Base-by-base conservation (phyloP, 2,113 vertebrate species). In the Amazona vittata region DNA sequence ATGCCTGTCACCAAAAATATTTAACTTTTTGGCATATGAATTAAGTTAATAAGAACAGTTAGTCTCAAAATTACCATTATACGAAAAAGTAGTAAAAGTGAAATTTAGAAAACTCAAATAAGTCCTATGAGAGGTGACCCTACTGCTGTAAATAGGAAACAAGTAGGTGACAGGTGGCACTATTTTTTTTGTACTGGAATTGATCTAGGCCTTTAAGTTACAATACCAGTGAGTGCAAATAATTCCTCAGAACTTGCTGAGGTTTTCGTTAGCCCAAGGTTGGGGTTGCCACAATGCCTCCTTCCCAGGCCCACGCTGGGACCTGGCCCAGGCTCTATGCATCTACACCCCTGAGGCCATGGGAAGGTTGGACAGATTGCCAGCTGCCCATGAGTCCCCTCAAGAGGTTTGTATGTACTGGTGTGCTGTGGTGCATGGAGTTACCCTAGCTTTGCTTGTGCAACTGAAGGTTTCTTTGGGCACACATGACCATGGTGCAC, bases 401-500 rank as follows among this genome's bases (percentile, higher is more conserved):
- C 35, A 64, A 43, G 79, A 74, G 19, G 20, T 41, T 11, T 16
- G 5, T 41, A 12, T 33, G 17, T 35, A 8, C 11, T 15, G 0
- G 15, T 31, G 53, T 18, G 28, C 39, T 25, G 12, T 2, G 4
- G 10, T 37, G n/a, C 46, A 70, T 8, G 15, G 15, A 35, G 13
- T 68, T 9, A 35, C 11, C 50, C 55, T n/a, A 68, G 62, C 25
- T 63, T n/a, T 70, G 7, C 13, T 63, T 39, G 5, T 15, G 19
- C 20, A 19, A 1, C 44, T 68, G 43, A 12, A 75, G 20, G 41
- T 33, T 89, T 35, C 22, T 68, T 13, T 21, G 37, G 19, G 14
- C 1, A 0, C 0, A 0, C 5, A 18, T 0, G 11, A 22, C 9
- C 2, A 1, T 0, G 0, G 20, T 29, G 26, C 8, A 10, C 20